Evolutionary conservation across 2,888 invertebrate species (phyloP), one percentile per base, ranked within the genome.

Genomic region (Amiota mariae): DNA sequence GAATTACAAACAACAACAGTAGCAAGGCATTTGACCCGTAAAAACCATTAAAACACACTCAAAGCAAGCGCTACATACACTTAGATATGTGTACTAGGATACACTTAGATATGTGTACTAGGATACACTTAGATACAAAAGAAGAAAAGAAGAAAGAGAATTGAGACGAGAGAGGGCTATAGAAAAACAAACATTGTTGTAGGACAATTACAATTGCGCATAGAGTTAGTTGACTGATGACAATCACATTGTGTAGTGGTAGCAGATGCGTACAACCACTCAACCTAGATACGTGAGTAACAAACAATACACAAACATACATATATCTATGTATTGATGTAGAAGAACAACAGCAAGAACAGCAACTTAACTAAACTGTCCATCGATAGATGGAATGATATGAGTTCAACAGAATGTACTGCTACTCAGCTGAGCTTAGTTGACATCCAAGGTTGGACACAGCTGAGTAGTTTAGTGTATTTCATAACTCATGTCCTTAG

Each of bases 101-200:
- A 36, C 13, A 54, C 67, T 13, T 11, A 67, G 6, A 51, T 1
- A 51, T n/a, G n/a, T n/a, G n/a, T 9, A 11, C 47, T 24, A 2
- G 36, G 36, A 68, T 2, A 36, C 13, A 54, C 67, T 13, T 12
- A 66, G 12, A 46, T 46, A 63, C 8, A 63, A 36, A 36, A 36
- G 36, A 36, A 36, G 36, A 36, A 36, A 36, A 36, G 36, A 36
- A 36, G 36, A 36, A 36, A 36, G 36, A 36, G 36, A 36, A 36
- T 36, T 20, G 59, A 9, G 59, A 10, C 20, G n/a, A 20, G 6
- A 18, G 18, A 8, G 6, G 59, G 78, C 76, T 84, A 83, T 85
- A 85, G 85, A 83, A 79, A 77, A 75, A 85, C 67, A 84, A 83
- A 83, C 85, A 83, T 84, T 83, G 83, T 84, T 83, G 85, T 83